phyloP scores from a whole-genome alignment of 2,113 vertebrate genomes.

The Heterotilapia buettikoferi region DNA sequence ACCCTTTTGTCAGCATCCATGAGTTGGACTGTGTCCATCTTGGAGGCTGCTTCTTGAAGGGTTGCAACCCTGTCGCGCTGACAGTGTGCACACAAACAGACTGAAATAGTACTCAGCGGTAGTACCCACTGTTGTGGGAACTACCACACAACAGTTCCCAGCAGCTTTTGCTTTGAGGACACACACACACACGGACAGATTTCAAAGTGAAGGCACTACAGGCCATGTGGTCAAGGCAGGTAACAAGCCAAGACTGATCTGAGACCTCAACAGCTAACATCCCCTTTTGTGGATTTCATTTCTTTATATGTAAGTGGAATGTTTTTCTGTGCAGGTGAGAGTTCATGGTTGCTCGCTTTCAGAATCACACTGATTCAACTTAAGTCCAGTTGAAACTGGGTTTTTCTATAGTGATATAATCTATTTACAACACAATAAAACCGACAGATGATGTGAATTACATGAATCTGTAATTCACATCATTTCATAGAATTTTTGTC shows the following conservation, averaged over 20 bases:
- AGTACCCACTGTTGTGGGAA: not conserved
- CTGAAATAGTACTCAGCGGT: not conserved
- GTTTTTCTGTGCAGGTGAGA: not conserved
- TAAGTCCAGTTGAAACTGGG: not conserved
- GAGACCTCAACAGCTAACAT: not conserved
- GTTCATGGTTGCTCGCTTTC: not conserved
- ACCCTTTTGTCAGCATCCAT: not conserved
- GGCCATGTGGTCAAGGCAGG: not conserved
- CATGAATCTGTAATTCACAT: too few relatives aligned
- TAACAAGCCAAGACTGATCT: not conserved
- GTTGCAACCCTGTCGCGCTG: not conserved
- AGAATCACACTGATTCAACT: not conserved
- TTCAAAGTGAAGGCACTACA: not conserved
- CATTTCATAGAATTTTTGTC: not conserved
- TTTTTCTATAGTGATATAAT: not conserved
- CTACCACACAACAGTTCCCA: too few relatives aligned
- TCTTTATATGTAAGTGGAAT: not conserved
- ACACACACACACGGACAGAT: not conserved
- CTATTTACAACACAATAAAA: not conserved
- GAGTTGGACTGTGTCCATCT: not conserved
- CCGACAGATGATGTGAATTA: too few relatives aligned
- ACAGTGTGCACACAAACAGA: not conserved
- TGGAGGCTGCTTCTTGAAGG: not conserved
- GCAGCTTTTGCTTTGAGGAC: not conserved
- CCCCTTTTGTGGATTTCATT: not conserved